Conservation (phyloP, 1,140 invertebrate species). For the Triops cancriformis region DNA sequence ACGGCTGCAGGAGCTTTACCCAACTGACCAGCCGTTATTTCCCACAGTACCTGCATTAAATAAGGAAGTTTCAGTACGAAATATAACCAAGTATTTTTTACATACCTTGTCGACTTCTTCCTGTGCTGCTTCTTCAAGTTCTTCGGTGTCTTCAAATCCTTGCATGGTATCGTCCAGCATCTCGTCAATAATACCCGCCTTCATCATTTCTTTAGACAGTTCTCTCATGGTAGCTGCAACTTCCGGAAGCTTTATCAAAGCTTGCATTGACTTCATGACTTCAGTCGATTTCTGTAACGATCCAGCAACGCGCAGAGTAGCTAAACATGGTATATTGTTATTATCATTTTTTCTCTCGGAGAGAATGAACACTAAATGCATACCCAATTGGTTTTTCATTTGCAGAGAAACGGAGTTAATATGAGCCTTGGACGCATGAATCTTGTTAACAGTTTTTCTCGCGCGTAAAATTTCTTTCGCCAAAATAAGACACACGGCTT, state of each 20-base stretch:
- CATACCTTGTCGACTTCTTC: slow-evolving; percentile 81
- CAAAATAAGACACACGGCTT: slow-evolving; percentile 85
- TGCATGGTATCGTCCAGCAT: slow-evolving; percentile 99
- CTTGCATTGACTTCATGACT: slow-evolving; percentile 96
- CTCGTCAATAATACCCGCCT: slow-evolving; percentile 96
- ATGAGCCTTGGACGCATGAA: slow-evolving; percentile 94
- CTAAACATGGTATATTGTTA: slow-evolving; percentile 40
- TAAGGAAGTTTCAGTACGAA: background rate
- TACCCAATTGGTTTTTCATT: slow-evolving; percentile 96
- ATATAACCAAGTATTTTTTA: background rate
- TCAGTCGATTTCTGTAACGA: slow-evolving; percentile 86
- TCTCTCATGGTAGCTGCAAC: slow-evolving; percentile 93
- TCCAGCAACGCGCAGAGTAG: slow-evolving; percentile 80
- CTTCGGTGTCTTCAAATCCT: slow-evolving; percentile 74
- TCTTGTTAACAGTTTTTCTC: slow-evolving; percentile 78
- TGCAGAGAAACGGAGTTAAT: slow-evolving; percentile 92
- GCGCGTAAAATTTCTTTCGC: slow-evolving; percentile 92
- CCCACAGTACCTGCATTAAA: slow-evolving; percentile 71
- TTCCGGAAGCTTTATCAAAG: slow-evolving; percentile 79
- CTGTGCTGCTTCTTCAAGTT: slow-evolving; percentile 86
- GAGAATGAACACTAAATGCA: slow-evolving; percentile 30
- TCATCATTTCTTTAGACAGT: slow-evolving; percentile 98
- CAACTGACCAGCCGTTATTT: slow-evolving; percentile 85
- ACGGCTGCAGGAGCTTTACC: slow-evolving; percentile 71
- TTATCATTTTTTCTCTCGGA: background rate